phyloP scores from a whole-genome alignment of 2,113 vertebrate species.

The Microcebus tavaratra region DNA sequence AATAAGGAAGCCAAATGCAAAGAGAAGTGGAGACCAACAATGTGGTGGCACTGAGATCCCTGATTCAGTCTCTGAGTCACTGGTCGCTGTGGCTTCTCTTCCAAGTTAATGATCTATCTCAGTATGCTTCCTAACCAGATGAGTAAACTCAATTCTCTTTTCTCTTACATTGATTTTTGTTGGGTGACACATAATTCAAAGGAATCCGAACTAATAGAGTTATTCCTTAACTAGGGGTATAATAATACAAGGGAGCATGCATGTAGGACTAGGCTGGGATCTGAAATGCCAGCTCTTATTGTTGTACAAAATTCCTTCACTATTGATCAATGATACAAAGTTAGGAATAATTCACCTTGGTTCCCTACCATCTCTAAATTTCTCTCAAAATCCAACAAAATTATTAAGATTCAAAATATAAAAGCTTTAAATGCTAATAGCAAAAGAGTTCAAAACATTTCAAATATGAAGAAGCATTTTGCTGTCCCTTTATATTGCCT shows the following conservation, averaged over 20 bases:
- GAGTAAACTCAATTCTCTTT: slow-evolving; percentile 19
- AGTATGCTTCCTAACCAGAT: not conserved
- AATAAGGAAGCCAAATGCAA: not conserved
- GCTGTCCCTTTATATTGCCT: not conserved
- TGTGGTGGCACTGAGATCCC: not conserved
- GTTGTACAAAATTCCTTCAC: not conserved
- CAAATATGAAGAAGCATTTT: not conserved
- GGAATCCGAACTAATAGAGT: not conserved
- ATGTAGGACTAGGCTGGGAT: not conserved
- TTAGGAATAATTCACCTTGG: not conserved
- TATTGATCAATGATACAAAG: not conserved
- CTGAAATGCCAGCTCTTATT: not conserved
- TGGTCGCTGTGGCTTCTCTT: not conserved
- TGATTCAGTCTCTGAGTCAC: not conserved
- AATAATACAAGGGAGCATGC: not conserved
- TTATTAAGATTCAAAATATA: not conserved
- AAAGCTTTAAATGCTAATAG: not conserved
- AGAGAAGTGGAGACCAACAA: not conserved
- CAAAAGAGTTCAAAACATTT: not conserved
- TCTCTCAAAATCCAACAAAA: not conserved
- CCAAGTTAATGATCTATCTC: not conserved
- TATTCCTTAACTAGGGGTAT: not conserved
- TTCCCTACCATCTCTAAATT: not conserved
- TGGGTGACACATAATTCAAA: not conserved
- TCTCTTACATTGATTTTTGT: slow-evolving; percentile 5